Conservation (phyloP, 2,888 invertebrate species). For the Caenorhabditis imperialis region DNA sequence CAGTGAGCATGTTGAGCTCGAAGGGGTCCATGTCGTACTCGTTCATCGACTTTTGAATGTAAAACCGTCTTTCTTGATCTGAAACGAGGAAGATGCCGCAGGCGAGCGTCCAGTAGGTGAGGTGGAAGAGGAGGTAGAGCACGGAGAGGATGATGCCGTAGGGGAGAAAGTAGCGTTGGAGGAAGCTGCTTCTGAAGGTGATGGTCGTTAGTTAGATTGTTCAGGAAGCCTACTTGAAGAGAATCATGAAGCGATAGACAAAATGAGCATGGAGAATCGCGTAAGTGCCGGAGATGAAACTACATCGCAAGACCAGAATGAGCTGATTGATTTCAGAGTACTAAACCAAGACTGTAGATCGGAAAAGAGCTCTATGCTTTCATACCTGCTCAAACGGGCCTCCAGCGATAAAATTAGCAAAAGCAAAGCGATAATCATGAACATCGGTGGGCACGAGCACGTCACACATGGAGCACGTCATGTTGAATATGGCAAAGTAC, state of each 20-base stretch:
- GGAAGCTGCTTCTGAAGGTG: neutral
- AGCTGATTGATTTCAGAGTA: slow-evolving; percentile 14
- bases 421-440: too few species aligned
- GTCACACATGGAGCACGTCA: too few species aligned
- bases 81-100: neutral
- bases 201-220: neutral
- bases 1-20: neutral
- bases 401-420: too few species aligned
- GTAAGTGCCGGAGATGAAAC: slow-evolving; percentile 21
- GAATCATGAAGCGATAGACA: slow-evolving; percentile 12
- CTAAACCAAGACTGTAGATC: too few species aligned
- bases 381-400: too few species aligned
- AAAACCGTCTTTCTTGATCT: neutral
- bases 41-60: neutral
- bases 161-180: neutral
- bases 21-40: neutral
- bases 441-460: too few species aligned
- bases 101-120: neutral
- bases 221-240: neutral
- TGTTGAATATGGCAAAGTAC: too few species aligned
- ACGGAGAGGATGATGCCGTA: too few species aligned
- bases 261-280: slow-evolving; percentile 24
- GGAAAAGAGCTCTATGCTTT: too few species aligned
- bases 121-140: neutral
- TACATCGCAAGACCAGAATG: slow-evolving; percentile 4